Base-by-base conservation (phyloP, 2,113 vertebrate species). In the Eidolon helvum region DNA sequence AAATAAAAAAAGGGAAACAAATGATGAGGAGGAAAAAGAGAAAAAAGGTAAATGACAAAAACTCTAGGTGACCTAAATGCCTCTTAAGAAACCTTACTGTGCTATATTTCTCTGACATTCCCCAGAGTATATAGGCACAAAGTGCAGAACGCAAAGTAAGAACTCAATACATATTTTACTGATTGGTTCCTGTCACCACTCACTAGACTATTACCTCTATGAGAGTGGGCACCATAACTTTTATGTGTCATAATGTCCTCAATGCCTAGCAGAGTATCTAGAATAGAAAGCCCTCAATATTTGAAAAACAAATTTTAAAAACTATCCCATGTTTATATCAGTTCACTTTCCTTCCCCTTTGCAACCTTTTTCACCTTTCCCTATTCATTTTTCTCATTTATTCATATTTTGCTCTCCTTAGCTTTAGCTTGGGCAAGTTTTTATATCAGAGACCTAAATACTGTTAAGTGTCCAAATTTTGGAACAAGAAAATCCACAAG, bases 311-410 rank as follows among this genome's bases (percentile, higher is more conserved):
- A 72, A 45, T 57, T 85, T 83, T 89, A 33, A 71, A 66, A 59
- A 90, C n/a, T 75, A 35, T 95, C 50, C 57, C 45, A 24, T 94
- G 94, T 93, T 40, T 91, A 84, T 38, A 91, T 15, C 33, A 71
- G 7, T 96, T 85, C 82, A 93, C 5, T 63, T 96, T 97, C 78
- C 53, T 87, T 63, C 10, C 8, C 69, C 33, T 82, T 86, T 7
- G 0, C 7, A 50, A 89, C 77, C 18, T 63, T 90, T 21, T 22
- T 85, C 28, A 78, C 28, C n/a, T 95, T 95, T 96, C 10, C 30
- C 18, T 59, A 22, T 61, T n/a, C 15, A 10, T 35, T 18, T 71
- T 87, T 91, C 43, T 80, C 69, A 63, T 43, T 63, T 68, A 80
- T 63, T 83, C 21, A n/a, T n/a, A 55, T 77, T 57, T 71, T 38